phyloP scores from a whole-genome alignment of 2,113 vertebrate species.

The Eleginops maclovinus region DNA sequence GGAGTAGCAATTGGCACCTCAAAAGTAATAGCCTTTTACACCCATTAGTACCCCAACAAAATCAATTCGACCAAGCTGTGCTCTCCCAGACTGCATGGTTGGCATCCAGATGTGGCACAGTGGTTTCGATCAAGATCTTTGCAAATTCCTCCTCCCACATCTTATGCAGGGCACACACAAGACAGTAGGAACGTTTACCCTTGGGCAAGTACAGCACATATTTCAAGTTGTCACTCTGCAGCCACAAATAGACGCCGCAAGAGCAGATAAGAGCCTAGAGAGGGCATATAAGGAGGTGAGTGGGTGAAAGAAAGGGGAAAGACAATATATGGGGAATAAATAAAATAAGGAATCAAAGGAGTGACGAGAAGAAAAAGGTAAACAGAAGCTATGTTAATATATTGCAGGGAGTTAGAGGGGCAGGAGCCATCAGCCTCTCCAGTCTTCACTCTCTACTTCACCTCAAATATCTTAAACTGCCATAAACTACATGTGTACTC shows the following conservation, averaged over 20 bases:
- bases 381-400: rapidly evolving
- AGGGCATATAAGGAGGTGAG: conserved; percentile 20
- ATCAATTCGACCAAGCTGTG: neutral
- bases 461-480: conserved; percentile 6
- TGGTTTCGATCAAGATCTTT: conserved; percentile 20
- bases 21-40: neutral
- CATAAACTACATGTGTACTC: conserved; percentile 39
- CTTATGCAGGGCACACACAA: conserved; percentile 15
- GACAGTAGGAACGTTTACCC: neutral
- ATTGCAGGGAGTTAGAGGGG: neutral
- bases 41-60: neutral
- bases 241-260: conserved; percentile 41
- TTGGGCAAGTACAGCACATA: neutral
- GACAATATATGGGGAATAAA: neutral
- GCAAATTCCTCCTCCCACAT: conserved; percentile 5
- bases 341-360: neutral
- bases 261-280: conserved; percentile 45
- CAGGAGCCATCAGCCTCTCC: conserved; percentile 1
- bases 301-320: neutral
- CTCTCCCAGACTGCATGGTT: neutral
- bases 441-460: conserved; percentile 5
- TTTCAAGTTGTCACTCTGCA: conserved; percentile 20
- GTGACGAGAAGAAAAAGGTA: neutral
- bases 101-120: conserved; percentile 18
- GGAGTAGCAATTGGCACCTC: neutral